Percentiles rank a stretch among this genome's conserved stretches.
These are phyloP conservation scores for Vanacampus margaritifer DNA, from an alignment of 2,113 vertebrate species.

Conservation along the genomic window DNA sequence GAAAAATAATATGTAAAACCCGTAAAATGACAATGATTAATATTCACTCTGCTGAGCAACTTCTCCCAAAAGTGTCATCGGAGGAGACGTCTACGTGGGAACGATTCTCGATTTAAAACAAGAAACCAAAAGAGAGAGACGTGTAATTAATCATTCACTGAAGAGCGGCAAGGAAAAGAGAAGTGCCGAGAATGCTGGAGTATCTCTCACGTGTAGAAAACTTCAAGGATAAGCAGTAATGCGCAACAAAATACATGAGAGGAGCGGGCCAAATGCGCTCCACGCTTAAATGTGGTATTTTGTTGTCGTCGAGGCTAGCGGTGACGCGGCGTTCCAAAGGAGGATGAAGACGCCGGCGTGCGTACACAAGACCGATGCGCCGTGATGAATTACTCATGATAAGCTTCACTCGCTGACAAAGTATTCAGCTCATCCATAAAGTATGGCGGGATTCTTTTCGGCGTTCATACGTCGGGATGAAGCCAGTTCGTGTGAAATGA, in stretches of 20 bases:
- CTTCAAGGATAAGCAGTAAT: neutral
- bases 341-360: neutral
- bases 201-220: slow-evolving; percentile 11
- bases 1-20: neutral
- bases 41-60: slow-evolving; percentile 5
- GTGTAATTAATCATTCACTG: slow-evolving; percentile 14
- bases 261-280: neutral
- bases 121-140: neutral
- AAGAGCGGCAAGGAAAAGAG: neutral
- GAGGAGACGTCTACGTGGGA: slow-evolving; percentile 10
- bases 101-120: slow-evolving; percentile 5
- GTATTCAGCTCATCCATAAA: neutral
- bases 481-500: neutral
- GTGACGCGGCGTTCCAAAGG: neutral
- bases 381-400: neutral
- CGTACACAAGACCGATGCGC: neutral
- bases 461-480: neutral
- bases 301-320: neutral
- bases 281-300: neutral
- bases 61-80: slow-evolving; percentile 5
- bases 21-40: neutral
- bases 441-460: neutral
- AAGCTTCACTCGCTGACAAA: neutral
- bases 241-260: neutral
- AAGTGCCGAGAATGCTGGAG: neutral